Evolutionary conservation across 2,888 invertebrate genomes (phyloP).

Genomic region (Plutella xylostella): DNA sequence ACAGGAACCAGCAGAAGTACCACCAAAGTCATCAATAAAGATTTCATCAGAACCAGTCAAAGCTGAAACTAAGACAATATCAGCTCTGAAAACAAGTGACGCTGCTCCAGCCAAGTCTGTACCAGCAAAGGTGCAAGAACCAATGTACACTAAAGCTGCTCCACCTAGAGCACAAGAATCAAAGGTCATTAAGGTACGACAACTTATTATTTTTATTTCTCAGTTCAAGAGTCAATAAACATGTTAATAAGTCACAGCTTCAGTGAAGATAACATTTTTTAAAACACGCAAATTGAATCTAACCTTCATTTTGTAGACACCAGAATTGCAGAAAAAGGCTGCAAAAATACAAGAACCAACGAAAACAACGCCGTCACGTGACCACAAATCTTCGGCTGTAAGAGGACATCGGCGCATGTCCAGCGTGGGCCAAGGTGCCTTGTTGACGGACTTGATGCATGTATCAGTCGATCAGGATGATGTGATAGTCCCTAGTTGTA

Average conservation of each 20-base stretch:
- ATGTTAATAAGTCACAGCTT: neutral
- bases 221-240: neutral
- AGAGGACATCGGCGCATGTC: conserved; percentile 48
- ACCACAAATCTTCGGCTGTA: conserved; percentile 28
- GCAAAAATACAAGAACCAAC: conserved; percentile 33
- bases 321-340: conserved; percentile 45
- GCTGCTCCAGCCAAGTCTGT: conserved; percentile 41
- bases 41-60: conserved; percentile 34
- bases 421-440: conserved; percentile 40
- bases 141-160: conserved; percentile 53
- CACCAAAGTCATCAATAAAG: conserved; percentile 32
- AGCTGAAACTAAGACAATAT: conserved; percentile 48
- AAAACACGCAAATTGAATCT: neutral
- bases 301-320: conserved; percentile 31
- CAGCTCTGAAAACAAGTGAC: conserved; percentile 43
- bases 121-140: conserved; percentile 51
- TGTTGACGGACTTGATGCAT: conserved; percentile 50
- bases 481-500: too few species aligned
- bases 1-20: conserved; percentile 42
- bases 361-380: conserved; percentile 41
- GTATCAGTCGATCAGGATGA: conserved; percentile 43
- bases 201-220: neutral
- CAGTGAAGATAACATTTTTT: neutral
- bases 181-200: conserved; percentile 43
- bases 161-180: conserved; percentile 22